Percentiles rank a stretch among this genome's conserved stretches.
phyloP scores from a whole-genome alignment of 2,113 vertebrate species.

The Galeopterus variegatus region DNA sequence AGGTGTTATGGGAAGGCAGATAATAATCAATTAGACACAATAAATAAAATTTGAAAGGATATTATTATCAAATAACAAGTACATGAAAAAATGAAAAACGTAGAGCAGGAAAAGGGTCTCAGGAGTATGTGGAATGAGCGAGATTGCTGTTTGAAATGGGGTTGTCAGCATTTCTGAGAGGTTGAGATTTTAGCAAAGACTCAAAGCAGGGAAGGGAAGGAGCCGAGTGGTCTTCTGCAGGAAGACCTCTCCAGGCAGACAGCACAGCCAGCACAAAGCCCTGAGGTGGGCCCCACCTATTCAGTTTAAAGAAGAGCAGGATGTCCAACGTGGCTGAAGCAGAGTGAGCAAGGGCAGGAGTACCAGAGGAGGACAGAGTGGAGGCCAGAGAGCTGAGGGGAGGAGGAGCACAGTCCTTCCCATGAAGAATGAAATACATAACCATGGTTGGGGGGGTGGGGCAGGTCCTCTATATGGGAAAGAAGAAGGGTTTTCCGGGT shows the following conservation, averaged over 20 bases:
- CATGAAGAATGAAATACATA: not conserved
- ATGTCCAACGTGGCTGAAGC: not conserved
- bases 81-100: not conserved
- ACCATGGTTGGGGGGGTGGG: no score
- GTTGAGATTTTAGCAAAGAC: not conserved
- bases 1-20: not conserved
- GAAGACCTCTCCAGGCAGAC: not conserved
- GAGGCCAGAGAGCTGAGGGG: not conserved
- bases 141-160: not conserved
- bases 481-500: not conserved
- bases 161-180: not conserved
- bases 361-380: not conserved
- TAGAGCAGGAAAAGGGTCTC: not conserved
- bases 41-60: slow-evolving; percentile 19
- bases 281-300: not conserved
- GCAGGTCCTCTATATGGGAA: not conserved
- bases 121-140: not conserved
- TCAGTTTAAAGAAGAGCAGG: not conserved
- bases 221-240: not conserved
- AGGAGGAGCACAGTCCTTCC: not conserved
- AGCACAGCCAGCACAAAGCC: not conserved
- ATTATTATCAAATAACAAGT: not conserved
- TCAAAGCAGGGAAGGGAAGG: not conserved
- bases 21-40: not conserved
- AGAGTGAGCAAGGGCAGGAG: not conserved